Evolutionary conservation across 1,140 invertebrate genomes (phyloP).

Genomic region (Caenorhabditis brenneri): DNA sequence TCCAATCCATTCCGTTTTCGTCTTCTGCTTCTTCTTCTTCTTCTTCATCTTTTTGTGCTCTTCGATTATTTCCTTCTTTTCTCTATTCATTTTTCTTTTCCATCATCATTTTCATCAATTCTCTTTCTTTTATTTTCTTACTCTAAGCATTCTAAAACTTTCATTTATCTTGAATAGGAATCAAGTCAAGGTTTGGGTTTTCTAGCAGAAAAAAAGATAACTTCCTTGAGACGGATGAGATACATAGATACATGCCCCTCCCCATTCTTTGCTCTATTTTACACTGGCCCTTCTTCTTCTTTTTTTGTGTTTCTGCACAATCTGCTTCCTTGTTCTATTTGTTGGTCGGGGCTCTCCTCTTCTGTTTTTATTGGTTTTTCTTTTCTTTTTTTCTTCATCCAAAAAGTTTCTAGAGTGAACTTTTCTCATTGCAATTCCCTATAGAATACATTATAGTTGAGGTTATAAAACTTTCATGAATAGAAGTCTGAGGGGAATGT

Average conservation of each 20-base stretch:
- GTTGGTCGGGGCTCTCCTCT: neutral
- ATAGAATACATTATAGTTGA: neutral
- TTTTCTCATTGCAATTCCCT: neutral
- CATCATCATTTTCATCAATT: too few species aligned
- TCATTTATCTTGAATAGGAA: neutral
- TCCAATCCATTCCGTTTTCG: constrained; percentile 36
- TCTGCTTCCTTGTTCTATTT: constrained; percentile 18
- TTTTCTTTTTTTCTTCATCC: neutral
- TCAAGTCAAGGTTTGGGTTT: too few species aligned
- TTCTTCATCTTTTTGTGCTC: neutral
- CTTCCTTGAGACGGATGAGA: neutral
- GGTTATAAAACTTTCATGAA: neutral
- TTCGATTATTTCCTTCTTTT: constrained; percentile 2
- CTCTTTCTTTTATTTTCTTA: too few species aligned
- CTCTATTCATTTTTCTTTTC: neutral
- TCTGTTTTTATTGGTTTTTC: constrained; percentile 23
- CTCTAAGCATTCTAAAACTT: neutral
- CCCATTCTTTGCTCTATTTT: constrained; percentile 30
- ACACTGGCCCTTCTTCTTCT: neutral
- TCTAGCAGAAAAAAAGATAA: neutral
- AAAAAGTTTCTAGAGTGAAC: neutral
- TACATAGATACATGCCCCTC: too few species aligned
- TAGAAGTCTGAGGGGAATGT: neutral
- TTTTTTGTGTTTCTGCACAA: neutral
- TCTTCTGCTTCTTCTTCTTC: constrained; percentile 12